Evolutionary conservation across 2,113 vertebrate genomes (phyloP).

Genomic region (Euleptes europaea): DNA sequence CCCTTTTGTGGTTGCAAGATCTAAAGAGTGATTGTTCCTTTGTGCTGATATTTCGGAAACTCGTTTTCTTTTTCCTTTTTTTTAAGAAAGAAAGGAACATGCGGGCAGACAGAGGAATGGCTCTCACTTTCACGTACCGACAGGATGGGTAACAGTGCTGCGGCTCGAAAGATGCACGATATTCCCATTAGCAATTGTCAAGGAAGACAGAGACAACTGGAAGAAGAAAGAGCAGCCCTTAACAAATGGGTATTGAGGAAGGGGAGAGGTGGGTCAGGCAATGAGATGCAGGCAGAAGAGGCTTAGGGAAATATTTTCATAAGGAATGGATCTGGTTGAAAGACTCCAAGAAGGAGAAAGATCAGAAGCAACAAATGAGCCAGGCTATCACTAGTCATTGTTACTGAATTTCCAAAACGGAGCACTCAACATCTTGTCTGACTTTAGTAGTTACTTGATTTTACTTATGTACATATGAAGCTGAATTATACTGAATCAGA

Average conservation of each 20-base stretch:
- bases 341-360: background rate
- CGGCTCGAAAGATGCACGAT: background rate
- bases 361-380: no score
- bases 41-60: background rate
- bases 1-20: slow-evolving; percentile 28
- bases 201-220: background rate
- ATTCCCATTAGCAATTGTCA: background rate
- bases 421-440: no score
- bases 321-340: background rate
- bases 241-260: background rate
- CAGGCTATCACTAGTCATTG: no score
- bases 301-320: background rate
- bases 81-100: background rate
- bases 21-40: slow-evolving; percentile 20
- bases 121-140: background rate
- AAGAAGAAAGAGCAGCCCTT: background rate
- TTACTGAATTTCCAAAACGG: no score
- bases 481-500: no score
- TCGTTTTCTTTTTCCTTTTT: no score
- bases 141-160: background rate
- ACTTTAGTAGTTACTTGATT: no score
- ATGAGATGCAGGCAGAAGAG: background rate
- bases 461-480: no score
- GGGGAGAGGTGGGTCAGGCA: background rate
- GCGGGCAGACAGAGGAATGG: background rate